Evolutionary conservation across 2,888 invertebrate genomes (phyloP), one percentile per base, ranked within the genome.

Genomic region (Aethes cnicana): DNA sequence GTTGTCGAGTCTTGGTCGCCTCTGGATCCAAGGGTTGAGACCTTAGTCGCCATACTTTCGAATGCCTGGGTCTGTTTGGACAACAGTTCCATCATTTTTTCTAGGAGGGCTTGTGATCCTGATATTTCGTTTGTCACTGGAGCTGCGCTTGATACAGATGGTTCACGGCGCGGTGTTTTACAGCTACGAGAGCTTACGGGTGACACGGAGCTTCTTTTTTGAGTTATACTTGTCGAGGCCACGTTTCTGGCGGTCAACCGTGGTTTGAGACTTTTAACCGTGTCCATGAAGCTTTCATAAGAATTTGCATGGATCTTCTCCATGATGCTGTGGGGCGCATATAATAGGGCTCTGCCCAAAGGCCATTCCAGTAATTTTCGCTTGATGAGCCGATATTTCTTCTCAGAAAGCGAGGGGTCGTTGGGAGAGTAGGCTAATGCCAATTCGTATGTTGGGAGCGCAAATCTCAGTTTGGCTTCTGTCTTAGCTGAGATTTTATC

Each of bases 391-490:
- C 20, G 20, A 20, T 36, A 36, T 6, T 36, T 36, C 20, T 20
- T 20, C 18, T 36, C 35, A 3, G 21, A 36, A 12, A 21, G 21
- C 12, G 21, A 11, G 12, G 36, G 7, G 18, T 35, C 33, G 11
- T 4, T n/a, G 21, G 37, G 37, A 8, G 36, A 36, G 21, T 36
- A 36, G 12, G 21, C 21, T 7, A 36, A 4, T 8, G 36, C 36
- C 8, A 37, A 23, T n/a, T 23, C 37, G 14, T 37, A 37, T 8
- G 37, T 23, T 14, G 37, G 14, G 2, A 37, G 37, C 14, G 14
- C 37, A n/a, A 37, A 25, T 25, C 37, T 14, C 9, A 37, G 9
- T 9, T 25, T 37, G 11, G 37, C 23, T 25, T 23, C 23, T n/a
- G 16, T 3, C 16, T n/a, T 23, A n/a, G 37, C 4, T 14, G 37